These are phyloP conservation scores for Aselliscus stoliczkanus DNA, from an alignment of 2,797 vertebrate species.

Conservation along the genomic window DNA sequence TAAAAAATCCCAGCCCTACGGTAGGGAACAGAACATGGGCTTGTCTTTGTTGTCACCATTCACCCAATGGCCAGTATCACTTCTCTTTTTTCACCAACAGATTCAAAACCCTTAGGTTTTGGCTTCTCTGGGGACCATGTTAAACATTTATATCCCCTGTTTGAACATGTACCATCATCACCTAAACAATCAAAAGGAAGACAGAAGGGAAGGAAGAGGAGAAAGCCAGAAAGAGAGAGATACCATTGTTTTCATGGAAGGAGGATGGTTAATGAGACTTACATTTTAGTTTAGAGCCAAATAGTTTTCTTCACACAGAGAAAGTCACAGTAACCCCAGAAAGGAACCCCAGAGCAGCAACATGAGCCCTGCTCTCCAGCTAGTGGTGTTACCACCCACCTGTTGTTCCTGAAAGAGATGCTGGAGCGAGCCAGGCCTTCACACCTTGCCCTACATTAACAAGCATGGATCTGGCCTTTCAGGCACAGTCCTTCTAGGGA, in stretches of 20 bases:
- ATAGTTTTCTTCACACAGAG: slow-evolving; percentile 19
- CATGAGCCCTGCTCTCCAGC: neutral
- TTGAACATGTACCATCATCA: neutral
- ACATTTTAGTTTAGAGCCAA: slow-evolving; percentile 27
- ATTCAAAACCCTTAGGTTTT: slow-evolving; percentile 4
- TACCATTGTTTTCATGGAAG: neutral
- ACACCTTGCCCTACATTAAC: neutral
- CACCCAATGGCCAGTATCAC: slow-evolving; percentile 46
- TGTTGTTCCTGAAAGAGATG: slow-evolving; percentile 13
- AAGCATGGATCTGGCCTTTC: slow-evolving; percentile 55
- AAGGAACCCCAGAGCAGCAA: slow-evolving; percentile 34
- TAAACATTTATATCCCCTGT: neutral
- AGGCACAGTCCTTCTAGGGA: slow-evolving; percentile 32
- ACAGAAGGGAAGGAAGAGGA: neutral
- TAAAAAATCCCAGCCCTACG: slow-evolving; percentile 27
- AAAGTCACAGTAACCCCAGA: neutral
- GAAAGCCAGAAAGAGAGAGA: neutral
- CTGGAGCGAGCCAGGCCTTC: neutral
- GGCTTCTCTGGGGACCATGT: neutral
- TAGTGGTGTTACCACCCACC: neutral
- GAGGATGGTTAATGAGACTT: neutral
- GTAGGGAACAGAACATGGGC: neutral
- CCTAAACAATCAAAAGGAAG: neutral
- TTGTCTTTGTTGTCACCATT: slow-evolving; percentile 43
- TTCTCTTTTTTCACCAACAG: slow-evolving; percentile 44